These are phyloP conservation scores for Augiades crinisus DNA, from an alignment of 2,888 invertebrate genomes.

Conservation along the genomic window DNA sequence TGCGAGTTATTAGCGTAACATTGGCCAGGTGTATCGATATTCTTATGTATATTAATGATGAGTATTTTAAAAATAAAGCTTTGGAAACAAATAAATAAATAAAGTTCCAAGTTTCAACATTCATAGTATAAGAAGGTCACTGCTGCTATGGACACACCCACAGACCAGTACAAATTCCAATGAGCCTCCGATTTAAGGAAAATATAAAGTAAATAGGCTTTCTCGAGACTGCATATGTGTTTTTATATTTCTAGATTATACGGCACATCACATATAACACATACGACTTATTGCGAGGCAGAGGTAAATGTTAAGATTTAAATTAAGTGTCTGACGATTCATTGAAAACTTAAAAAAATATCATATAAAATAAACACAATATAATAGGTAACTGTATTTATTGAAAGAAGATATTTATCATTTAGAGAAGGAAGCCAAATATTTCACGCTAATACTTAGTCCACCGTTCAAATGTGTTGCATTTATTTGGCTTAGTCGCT, in stretches of 20 bases:
- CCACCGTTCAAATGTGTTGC: slow-evolving; percentile 10
- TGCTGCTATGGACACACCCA: too few relatives aligned
- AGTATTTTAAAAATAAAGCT: too few relatives aligned
- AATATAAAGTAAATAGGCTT: too few relatives aligned
- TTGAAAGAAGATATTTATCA: background rate
- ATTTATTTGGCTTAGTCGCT: slow-evolving; percentile 17
- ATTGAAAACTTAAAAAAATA: background rate
- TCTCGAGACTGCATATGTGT: too few relatives aligned
- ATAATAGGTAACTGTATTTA: background rate
- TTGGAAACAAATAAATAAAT: too few relatives aligned
- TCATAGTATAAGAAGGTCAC: too few relatives aligned
- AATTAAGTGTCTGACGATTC: background rate
- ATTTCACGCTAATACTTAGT: background rate
- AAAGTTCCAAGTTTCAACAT: too few relatives aligned
- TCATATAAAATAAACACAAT: background rate
- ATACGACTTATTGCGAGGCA: too few relatives aligned
- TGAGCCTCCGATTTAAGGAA: too few relatives aligned
- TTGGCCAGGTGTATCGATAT: background rate
- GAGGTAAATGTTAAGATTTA: background rate
- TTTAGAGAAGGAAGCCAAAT: slow-evolving; percentile 6
- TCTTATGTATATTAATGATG: background rate
- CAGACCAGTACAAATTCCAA: too few relatives aligned
- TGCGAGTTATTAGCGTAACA: background rate
- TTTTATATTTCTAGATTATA: too few relatives aligned
- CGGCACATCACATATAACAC: too few relatives aligned